Evolutionary conservation across 2,113 vertebrate genomes (phyloP), one percentile per base, ranked within the genome.

Genomic region (Dasyprocta punctata): DNA sequence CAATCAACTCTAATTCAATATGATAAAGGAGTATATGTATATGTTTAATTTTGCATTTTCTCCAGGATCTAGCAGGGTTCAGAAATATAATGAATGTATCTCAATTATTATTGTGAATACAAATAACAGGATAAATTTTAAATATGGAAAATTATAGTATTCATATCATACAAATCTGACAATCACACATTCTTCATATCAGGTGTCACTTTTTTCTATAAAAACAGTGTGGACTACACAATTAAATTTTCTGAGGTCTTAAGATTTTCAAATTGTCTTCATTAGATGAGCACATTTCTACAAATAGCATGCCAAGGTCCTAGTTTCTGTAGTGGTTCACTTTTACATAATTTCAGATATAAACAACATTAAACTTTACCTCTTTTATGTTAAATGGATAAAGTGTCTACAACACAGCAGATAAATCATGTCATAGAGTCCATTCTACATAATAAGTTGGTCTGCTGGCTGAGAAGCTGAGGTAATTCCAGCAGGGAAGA

Each of bases 291-390:
- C 41, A 71, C 19, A 85, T 49, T 81, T 94, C 58, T 92, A 69
- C 22, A 77, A 83, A 73, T n/a, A 41, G 0, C 10, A 80, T 52
- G n/a, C 19, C 5, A 30, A 30, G 52, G 22, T 83, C 47, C 65
- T 82, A 69, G 26, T 47, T 86, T 90, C 24, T 69, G 36, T 63
- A 33, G 60, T 33, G 61, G 49, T 91, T 94, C 41, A 60, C 14
- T 44, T 95, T 93, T 71, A 90, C 81, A 91, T 77, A 86, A 83
- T 71, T 92, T 80, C 41, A 89, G 67, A 44, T 22, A 89, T 7
- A 81, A 75, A 3, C 36, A 93, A 36, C 30, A 93, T 86, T 78
- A 73, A 90, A 75, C 80, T 87, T 89, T 52, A 65, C 16, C 36
- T 78, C 36, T 92, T 92, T 93, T 63, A 81, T 69, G 28, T 56